Conservation (phyloP, 23 tunicate genomes). For the Botrylloides violaceus region DNA sequence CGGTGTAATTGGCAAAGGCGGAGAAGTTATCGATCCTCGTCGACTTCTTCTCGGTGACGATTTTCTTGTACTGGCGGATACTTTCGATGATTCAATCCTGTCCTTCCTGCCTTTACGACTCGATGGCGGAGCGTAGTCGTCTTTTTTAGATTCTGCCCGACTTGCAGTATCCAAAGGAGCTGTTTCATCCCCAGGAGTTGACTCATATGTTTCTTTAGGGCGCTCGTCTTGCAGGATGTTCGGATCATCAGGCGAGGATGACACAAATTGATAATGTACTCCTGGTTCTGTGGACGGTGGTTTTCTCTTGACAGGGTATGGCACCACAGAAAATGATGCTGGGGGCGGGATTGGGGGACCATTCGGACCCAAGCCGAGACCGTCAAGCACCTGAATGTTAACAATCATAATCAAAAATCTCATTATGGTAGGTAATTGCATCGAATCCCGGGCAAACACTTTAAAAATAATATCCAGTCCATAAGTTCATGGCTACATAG, state of each 20-base stretch:
- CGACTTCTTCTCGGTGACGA: constrained; percentile 72
- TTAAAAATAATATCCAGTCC: too few species aligned
- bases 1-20: constrained; percentile 63
- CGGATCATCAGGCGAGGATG: constrained; percentile 66
- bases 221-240: constrained; percentile 51
- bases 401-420: background rate
- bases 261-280: constrained; percentile 67
- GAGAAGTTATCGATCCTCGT: constrained; percentile 61
- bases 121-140: constrained; percentile 50
- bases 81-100: constrained; percentile 31
- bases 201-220: constrained; percentile 33
- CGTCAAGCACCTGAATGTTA: constrained; percentile 62
- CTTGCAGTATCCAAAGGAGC: constrained; percentile 32
- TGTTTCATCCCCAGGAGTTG: constrained; percentile 36
- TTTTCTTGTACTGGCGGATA: constrained; percentile 39
- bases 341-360: constrained; percentile 96
- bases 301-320: constrained; percentile 84
- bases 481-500: background rate
- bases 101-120: constrained; percentile 43
- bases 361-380: constrained; percentile 76
- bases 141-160: constrained; percentile 64
- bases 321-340: constrained; percentile 68
- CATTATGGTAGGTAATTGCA: background rate
- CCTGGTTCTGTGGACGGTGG: constrained; percentile 62
- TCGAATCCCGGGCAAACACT: too few species aligned